phyloP scores from a whole-genome alignment of 2,888 invertebrate genomes.

The Ceratothoa steindachneri region DNA sequence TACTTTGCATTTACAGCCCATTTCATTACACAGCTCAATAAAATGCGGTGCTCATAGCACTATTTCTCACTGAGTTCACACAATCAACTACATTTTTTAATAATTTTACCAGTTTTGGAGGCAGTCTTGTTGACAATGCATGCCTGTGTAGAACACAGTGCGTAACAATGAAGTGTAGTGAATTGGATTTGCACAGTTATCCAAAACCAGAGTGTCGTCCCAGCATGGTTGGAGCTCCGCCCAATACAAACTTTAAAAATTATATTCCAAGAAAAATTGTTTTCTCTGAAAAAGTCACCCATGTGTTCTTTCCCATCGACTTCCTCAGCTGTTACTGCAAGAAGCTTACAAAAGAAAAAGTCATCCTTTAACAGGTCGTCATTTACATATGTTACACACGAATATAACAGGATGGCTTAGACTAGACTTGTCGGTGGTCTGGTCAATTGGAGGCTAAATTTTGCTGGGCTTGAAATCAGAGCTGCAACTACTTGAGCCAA shows the following conservation, averaged over 20 bases:
- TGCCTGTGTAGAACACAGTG: too few species aligned
- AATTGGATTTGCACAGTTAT: slow-evolving; percentile 5
- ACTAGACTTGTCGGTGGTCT: slow-evolving; percentile 22
- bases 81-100: slow-evolving; percentile 25
- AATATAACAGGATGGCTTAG: slow-evolving; percentile 21
- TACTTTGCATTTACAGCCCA: slow-evolving; percentile 25
- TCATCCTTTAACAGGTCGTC: too few species aligned
- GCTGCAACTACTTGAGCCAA: slow-evolving; percentile 33
- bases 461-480: slow-evolving; percentile 26
- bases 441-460: slow-evolving; percentile 26
- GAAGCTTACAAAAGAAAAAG: slow-evolving; percentile 16
- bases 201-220: slow-evolving; percentile 21
- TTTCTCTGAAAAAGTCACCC: slow-evolving; percentile 33
- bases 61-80: slow-evolving; percentile 29
- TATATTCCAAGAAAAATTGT: slow-evolving; percentile 16
- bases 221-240: slow-evolving; percentile 16
- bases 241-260: slow-evolving; percentile 23
- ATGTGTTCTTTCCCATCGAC: slow-evolving; percentile 21
- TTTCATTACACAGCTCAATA: slow-evolving; percentile 32
- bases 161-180: slow-evolving; percentile 18
- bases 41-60: slow-evolving; percentile 23
- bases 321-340: neutral
- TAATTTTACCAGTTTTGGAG: slow-evolving; percentile 24
- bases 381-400: too few species aligned
- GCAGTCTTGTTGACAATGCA: slow-evolving; percentile 29